Conservation (phyloP, 2,797 vertebrate species). For the Malacoctenus gilli region DNA sequence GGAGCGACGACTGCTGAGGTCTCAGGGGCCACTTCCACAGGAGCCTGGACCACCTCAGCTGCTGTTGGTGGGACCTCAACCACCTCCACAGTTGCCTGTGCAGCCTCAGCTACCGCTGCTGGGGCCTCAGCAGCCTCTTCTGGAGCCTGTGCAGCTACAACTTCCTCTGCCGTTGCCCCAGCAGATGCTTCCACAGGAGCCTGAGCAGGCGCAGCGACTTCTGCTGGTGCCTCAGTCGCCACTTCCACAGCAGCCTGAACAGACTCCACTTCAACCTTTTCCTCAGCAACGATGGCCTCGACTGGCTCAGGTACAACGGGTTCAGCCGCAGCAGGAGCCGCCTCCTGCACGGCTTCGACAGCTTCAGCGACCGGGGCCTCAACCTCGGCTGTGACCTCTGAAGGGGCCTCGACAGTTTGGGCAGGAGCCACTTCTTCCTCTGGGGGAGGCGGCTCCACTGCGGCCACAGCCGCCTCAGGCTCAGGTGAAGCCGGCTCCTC, state of each 20-base stretch:
- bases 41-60: constrained; percentile 7
- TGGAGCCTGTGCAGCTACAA: background rate
- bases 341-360: constrained; percentile 29
- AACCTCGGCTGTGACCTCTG: constrained; percentile 22
- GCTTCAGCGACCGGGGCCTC: constrained; percentile 28
- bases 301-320: constrained; percentile 22
- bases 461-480: constrained; percentile 19
- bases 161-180: constrained; percentile 30
- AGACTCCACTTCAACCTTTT: constrained; percentile 10
- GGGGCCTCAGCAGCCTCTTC: no score
- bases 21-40: background rate
- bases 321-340: constrained; percentile 31
- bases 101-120: no score
- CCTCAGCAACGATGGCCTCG: constrained; percentile 8
- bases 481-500: constrained; percentile 15
- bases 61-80: no score
- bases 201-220: background rate
- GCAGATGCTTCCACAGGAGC: constrained; percentile 14
- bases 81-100: no score
- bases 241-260: constrained; percentile 20
- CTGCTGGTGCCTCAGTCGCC: background rate
- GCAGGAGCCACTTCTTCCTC: constrained; percentile 30
- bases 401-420: constrained; percentile 36
- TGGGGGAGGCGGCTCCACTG: constrained; percentile 11
- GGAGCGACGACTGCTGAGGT: no score